Evolutionary conservation across 2,113 vertebrate species (phyloP).

Genomic region (Oryzias javanicus): DNA sequence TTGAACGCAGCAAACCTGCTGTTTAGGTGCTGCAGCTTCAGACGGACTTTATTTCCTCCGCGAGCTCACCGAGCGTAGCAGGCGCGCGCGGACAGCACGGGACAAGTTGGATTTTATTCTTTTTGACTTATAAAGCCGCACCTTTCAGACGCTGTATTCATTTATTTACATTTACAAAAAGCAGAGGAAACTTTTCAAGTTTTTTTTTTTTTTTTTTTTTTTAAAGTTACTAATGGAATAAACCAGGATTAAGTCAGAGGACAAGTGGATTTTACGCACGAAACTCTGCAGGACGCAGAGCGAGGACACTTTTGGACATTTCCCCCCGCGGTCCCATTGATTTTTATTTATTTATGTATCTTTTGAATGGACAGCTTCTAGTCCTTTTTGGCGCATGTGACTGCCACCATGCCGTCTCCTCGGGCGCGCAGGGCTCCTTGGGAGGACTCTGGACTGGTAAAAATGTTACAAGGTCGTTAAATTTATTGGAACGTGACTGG

Average conservation of each 20-base stretch:
- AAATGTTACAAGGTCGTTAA: slow-evolving; percentile 42
- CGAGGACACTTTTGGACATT: slow-evolving; percentile 1
- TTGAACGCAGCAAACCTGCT: slow-evolving; percentile 42
- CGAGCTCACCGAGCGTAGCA: slow-evolving; percentile 27
- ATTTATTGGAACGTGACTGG: slow-evolving; percentile 44
- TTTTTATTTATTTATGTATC: neutral
- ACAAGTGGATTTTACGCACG: slow-evolving; percentile 41
- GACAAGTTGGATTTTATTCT: neutral
- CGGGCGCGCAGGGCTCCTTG: slow-evolving; percentile 1
- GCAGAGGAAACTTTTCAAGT: slow-evolving; percentile 12
- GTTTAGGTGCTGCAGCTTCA: slow-evolving; percentile 36
- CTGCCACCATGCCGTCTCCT: slow-evolving; percentile 24
- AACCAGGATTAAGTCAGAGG: slow-evolving; percentile 14
- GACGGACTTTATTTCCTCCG: slow-evolving; percentile 44
- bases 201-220: neutral
- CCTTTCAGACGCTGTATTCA: neutral
- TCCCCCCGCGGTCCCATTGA: neutral
- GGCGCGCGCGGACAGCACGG: slow-evolving; percentile 1
- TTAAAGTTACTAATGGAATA: slow-evolving; percentile 16
- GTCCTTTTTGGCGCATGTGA: too few relatives aligned
- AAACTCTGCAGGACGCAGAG: neutral
- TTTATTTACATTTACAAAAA: neutral
- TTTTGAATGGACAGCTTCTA: neutral
- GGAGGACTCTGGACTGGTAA: slow-evolving; percentile 1
- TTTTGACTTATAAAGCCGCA: neutral